These are phyloP conservation scores for Eupelmus urozonus DNA, from an alignment of 2,888 invertebrate species.

Conservation along the genomic window DNA sequence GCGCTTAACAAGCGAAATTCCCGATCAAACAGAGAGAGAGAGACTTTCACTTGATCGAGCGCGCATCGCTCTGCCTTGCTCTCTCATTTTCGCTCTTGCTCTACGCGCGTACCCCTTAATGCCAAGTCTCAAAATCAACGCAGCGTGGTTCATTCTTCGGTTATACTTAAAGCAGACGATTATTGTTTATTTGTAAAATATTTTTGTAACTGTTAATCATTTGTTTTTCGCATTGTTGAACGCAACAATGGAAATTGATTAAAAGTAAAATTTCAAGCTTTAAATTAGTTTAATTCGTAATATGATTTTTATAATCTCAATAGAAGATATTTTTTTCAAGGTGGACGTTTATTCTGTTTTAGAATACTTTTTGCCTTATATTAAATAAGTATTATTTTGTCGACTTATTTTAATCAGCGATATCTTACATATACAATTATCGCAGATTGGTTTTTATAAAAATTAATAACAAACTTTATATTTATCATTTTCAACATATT, in stretches of 20 bases:
- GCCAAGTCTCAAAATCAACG: constrained; percentile 37
- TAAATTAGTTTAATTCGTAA: no score
- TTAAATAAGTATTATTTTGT: no score
- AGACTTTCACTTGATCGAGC: constrained; percentile 34
- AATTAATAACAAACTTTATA: no score
- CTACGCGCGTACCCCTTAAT: constrained; percentile 5
- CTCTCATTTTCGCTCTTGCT: not conserved
- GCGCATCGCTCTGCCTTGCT: constrained; percentile 10
- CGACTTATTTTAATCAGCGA: no score
- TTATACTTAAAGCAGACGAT: constrained; percentile 11
- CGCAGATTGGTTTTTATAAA: no score
- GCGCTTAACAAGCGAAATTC: constrained; percentile 37
- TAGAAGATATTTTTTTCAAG: not conserved
- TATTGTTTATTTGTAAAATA: constrained; percentile 35
- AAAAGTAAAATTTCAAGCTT: not conserved
- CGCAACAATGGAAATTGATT: not conserved
- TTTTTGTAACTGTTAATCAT: constrained; percentile 46
- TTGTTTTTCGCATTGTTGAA: not conserved
- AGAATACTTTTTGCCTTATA: not conserved
- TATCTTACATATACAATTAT: no score
- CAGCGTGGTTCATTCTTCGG: not conserved
- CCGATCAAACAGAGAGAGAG: constrained; percentile 30
- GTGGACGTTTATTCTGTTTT: constrained; percentile 24
- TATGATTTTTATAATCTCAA: no score
- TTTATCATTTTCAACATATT: no score